Percentiles rank a stretch among this genome's conserved stretches.
These are phyloP conservation scores for Lasiurus cinereus DNA, from an alignment of 2,113 vertebrate genomes.

Conservation along the genomic window DNA sequence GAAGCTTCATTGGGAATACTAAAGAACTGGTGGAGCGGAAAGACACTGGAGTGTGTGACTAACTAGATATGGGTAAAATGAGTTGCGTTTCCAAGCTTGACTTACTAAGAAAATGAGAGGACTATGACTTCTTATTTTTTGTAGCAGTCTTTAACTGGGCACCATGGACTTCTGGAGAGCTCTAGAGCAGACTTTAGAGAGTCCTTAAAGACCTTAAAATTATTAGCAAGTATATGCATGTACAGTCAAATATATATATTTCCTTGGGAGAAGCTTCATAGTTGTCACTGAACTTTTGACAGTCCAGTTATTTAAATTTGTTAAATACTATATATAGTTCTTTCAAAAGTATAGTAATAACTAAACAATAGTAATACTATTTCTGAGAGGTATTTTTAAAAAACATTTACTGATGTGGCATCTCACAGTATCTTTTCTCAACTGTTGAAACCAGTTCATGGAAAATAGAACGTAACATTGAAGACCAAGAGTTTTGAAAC, in stretches of 20 bases:
- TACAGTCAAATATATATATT: not conserved
- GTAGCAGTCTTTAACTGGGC: not conserved
- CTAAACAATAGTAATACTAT: not conserved
- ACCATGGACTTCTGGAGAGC: not conserved
- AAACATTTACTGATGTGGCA: not conserved
- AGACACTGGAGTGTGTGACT: not conserved
- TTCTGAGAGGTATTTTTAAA: not conserved
- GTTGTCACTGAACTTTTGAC: not conserved
- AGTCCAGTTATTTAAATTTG: not conserved
- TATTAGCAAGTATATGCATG: not conserved
- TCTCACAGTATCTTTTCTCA: slow-evolving; percentile 12
- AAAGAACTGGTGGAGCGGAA: not conserved
- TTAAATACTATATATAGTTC: not conserved
- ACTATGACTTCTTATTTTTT: not conserved
- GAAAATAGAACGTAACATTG: slow-evolving; percentile 15
- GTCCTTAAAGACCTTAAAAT: not conserved
- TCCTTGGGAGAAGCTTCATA: not conserved
- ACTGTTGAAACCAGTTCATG: not conserved
- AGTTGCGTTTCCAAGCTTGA: not conserved
- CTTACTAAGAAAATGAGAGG: not conserved
- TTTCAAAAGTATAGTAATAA: not conserved
- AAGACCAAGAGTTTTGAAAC: not conserved
- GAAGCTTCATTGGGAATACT: not conserved
- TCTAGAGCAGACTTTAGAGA: not conserved
- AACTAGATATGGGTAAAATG: not conserved